Evolutionary conservation across 2,113 vertebrate genomes (phyloP), one percentile per base, ranked within the genome.

Genomic region (Odontophorus gujanensis): DNA sequence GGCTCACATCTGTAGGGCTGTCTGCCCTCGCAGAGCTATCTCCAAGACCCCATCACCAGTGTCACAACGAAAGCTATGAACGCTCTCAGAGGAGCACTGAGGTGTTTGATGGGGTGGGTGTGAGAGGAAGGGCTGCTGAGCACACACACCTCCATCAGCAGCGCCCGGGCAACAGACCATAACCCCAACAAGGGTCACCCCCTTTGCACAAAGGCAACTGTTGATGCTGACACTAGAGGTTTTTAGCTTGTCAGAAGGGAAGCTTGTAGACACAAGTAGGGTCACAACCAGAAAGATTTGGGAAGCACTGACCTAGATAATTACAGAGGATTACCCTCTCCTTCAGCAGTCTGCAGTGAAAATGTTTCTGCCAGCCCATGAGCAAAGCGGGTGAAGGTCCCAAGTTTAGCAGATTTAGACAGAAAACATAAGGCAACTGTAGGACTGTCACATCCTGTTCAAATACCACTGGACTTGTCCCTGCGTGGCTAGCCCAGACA

Each of bases 221-320:
- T 85, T 83, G 83, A 22, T 34, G 75, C 36, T 66, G 72, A 73
- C 95, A 71, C 45, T 16, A 12, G 72, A 51, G 90, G 82, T 75
- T 34, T 59, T 16, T 20, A 25, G 69, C 79, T 17, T 47, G 93
- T 94, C 96, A 96, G 93, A 94, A 75, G 87, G 73, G 75, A 95
- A 13, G 53, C 85, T 73, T 81, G 90, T 55, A 85, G 87, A 63
- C 80, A 59, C 82, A 68, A 67, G 59, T 1, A 62, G 92, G 93
- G 95, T 93, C 93, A 90, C 55, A 42, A 8, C 47, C 65, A 83
- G 59, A 62, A 95, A 68, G 81, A 72, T 42, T 55, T 80, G 82
- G 87, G 85, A 93, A 95, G 83, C 79, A 30, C 42, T 90, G 85
- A 90, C 96, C 95, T 89, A 94, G 76, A 81, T 77, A 91, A 95